Percentiles rank a stretch among this genome's conserved stretches.
Conservation (phyloP, 2,888 invertebrate genomes). For the Priocnemis perturbator region DNA sequence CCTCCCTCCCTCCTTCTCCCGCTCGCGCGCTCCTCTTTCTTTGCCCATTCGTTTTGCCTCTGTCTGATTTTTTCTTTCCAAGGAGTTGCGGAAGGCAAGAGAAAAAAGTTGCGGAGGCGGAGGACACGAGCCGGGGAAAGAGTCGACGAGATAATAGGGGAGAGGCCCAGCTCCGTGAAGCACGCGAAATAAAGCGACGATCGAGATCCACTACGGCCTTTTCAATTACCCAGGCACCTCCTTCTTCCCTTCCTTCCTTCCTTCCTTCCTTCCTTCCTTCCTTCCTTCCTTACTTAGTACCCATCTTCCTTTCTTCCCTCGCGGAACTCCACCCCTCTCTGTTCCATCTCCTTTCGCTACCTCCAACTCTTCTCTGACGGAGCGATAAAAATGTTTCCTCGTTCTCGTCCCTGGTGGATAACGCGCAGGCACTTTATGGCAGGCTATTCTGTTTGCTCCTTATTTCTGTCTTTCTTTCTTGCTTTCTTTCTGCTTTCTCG, state of each 20-base stretch:
- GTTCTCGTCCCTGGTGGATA: slow-evolving; percentile 44
- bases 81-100: slow-evolving; percentile 13
- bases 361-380: slow-evolving; percentile 26
- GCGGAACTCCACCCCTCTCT: slow-evolving; percentile 27
- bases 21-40: slow-evolving; percentile 9
- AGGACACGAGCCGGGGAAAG: slow-evolving; percentile 14
- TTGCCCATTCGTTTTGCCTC: slow-evolving; percentile 10
- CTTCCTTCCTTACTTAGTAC: slow-evolving; percentile 18
- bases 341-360: slow-evolving; percentile 22
- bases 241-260: slow-evolving; percentile 25
- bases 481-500: slow-evolving; percentile 16
- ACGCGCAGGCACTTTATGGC: slow-evolving; percentile 55
- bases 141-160: slow-evolving; percentile 57
- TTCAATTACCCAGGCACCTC: slow-evolving; percentile 64
- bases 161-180: slow-evolving; percentile 43
- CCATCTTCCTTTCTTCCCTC: slow-evolving; percentile 25
- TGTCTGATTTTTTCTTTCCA: slow-evolving; percentile 41
- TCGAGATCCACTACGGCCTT: slow-evolving; percentile 64
- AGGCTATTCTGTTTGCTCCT: slow-evolving; percentile 46
- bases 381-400: slow-evolving; percentile 53
- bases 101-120: slow-evolving; percentile 19
- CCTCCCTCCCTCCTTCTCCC: not conserved
- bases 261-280: slow-evolving; percentile 19
- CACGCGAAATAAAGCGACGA: slow-evolving; percentile 63
- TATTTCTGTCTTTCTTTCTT: slow-evolving; percentile 27